Conservation (phyloP, 2,113 vertebrate species). For the Cygnus buccinator region DNA sequence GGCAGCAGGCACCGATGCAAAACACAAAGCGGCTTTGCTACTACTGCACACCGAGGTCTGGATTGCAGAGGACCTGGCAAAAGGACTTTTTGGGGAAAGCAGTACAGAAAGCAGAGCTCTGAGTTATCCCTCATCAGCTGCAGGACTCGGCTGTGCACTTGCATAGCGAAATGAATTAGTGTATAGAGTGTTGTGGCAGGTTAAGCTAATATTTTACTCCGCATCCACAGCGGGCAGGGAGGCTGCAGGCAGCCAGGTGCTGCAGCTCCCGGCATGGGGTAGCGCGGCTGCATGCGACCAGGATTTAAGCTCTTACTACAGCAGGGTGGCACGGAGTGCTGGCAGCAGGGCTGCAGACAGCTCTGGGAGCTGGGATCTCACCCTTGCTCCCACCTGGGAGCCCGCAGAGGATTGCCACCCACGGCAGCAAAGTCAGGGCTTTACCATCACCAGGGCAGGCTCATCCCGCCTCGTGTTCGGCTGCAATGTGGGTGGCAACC, state of each 20-base stretch:
- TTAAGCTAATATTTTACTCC: background rate
- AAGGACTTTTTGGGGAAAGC: too few relatives aligned
- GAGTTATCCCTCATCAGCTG: background rate
- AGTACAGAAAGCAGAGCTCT: background rate
- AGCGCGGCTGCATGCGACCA: rapidly evolving
- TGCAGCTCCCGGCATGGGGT: background rate
- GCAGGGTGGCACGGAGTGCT: background rate
- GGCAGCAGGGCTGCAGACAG: background rate
- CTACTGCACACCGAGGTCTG: background rate
- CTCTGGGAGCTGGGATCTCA: background rate
- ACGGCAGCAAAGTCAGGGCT: background rate
- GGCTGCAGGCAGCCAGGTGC: background rate
- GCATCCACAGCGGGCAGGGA: background rate
- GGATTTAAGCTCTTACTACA: background rate
- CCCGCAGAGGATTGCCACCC: background rate
- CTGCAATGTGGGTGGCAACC: background rate
- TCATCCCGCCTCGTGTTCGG: rapidly evolving
- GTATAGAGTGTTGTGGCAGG: background rate
- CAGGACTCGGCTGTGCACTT: background rate
- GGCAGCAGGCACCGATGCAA: background rate
- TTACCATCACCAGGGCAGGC: background rate
- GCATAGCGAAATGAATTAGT: background rate
- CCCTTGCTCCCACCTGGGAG: background rate
- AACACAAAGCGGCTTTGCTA: background rate
- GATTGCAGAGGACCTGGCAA: background rate